Conservation (phyloP, 2,888 invertebrate species). For the Aproaerema taeniolella region DNA sequence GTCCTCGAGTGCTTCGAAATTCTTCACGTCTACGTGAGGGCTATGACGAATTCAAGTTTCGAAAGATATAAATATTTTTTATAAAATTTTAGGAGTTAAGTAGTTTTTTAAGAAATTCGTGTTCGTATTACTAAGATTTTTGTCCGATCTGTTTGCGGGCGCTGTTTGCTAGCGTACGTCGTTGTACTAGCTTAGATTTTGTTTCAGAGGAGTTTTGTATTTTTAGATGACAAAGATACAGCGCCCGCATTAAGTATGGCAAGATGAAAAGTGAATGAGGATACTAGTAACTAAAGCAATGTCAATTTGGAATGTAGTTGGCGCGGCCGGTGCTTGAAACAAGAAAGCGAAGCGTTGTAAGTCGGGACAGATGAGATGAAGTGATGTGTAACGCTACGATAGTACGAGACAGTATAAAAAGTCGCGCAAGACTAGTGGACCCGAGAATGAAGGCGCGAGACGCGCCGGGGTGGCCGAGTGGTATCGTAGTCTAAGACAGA, state of each 20-base stretch:
- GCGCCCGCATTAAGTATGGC: slow-evolving; percentile 28
- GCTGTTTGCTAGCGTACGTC: slow-evolving; percentile 13
- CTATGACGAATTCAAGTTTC: slow-evolving; percentile 48
- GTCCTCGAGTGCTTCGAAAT: slow-evolving; percentile 39
- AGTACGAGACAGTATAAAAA: slow-evolving; percentile 69
- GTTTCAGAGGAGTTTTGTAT: no score
- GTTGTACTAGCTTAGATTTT: no score
- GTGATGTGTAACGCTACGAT: slow-evolving; percentile 54
- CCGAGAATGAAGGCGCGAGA: slow-evolving; percentile 53
- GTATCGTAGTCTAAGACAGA: slow-evolving; percentile 43
- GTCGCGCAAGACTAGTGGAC: slow-evolving; percentile 71
- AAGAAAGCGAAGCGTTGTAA: slow-evolving; percentile 43
- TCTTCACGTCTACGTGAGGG: slow-evolving; percentile 47
- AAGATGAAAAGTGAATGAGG: slow-evolving; percentile 55
- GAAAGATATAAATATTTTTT: slow-evolving; percentile 61
- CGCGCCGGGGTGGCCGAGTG: slow-evolving; percentile 38
- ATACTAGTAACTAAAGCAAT: slow-evolving; percentile 47
- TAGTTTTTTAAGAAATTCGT: slow-evolving; percentile 63
- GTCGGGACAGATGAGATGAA: slow-evolving; percentile 40
- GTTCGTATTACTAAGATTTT: slow-evolving; percentile 56
- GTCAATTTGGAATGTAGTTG: slow-evolving; percentile 31
- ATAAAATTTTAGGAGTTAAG: slow-evolving; percentile 62
- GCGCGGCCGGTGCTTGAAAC: slow-evolving; percentile 28
- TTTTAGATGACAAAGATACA: no score
- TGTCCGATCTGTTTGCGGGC: slow-evolving; percentile 34